Evolutionary conservation across 2,797 vertebrate genomes (phyloP), one percentile per base, ranked within the genome.

Genomic region (Glyptemys insculpta): DNA sequence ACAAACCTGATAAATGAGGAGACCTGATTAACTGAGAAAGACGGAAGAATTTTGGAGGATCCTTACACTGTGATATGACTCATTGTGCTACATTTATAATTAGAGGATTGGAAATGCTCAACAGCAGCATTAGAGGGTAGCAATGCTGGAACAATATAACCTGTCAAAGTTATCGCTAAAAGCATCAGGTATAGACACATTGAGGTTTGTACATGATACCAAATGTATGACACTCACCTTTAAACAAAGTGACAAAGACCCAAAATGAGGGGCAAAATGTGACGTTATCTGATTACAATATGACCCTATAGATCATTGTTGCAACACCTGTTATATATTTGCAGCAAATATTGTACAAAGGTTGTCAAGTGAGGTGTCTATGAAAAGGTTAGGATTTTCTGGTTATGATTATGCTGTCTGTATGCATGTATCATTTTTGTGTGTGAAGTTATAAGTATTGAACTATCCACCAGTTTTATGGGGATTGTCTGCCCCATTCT

Each of bases 191-290:
- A 10, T 19, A 53, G 83, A 27, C 5, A 27, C 37, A 5, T 25
- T 47, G 72, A 1, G 2, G 25, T 47, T 74, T 47, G 23, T 44
- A 25, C 25, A 41, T 47, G 41, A 15, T 76, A 15, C 41, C 23
- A 76, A 44, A 47, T 44, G 5, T 76, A 76, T 76, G 6, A 76
- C 41, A 15, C 41, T 25, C 41, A 47, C 4, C 25, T 44, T 59
- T 10, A 83, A 47, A 14, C 0, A 1, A 21, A 18, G 11, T 68
- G 65, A 25, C 87, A 85, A 44, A 41, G 68, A 44, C 37, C 82
- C 83, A 41, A 74, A 62, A 57, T 23, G 0, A 0, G 0, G 0
- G 44, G 16, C 37, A 11, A 53, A 25, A 19, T 23, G 9, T 54
- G 54, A 9, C 4, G 9, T 54, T 54, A 25, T 10, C 54, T 54